Evolutionary conservation across 2,113 vertebrate species (phyloP), one percentile per base, ranked within the genome.

Genomic region (Aleadryas rufinucha): DNA sequence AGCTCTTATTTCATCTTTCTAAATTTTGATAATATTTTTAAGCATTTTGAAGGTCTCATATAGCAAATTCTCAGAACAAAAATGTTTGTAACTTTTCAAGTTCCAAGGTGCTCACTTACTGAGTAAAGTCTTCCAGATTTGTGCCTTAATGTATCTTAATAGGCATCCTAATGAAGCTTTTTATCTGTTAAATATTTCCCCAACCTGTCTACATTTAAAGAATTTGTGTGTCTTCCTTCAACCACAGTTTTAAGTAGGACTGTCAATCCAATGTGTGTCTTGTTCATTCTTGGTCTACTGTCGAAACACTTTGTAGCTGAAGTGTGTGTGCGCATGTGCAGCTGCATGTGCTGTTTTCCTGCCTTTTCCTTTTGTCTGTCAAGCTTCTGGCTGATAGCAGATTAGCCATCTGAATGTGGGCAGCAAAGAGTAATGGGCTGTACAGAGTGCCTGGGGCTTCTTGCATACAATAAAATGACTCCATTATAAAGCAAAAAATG

Each of bases 341-440:
- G 53, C 94, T 47, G 4, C 27, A 17, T 86, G 59, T 75, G 83
- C 93, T 90, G 86, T 90, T 93, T 92, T 90, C 71, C 92, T 96
- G 90, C 76, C 86, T 94, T 65, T 69, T 86, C 83, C 90, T 96
- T 97, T 97, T 95, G 95, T 96, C 90, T 97, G 94, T 97, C 91
- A 93, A 44, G 94, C 93, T 95, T 52, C 91, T 96, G 95, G 83
- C 80, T 96, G 96, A 93, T 95, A 77, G 95, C 91, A 97, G 96
- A 96, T 97, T 95, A 96, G 83, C 92, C 83, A 88, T 96, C 90
- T 92, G 94, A 96, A 95, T 84, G 93, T 92, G 93, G 93, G 94
- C 92, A 96, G 93, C 95, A 90, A 35, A 94, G 95, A 97, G 95
- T 95, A 96, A 95, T 95, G 91, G 95, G 94, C 94, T 95, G 76